Evolutionary conservation across 1,140 invertebrate species (phyloP), one percentile per base, ranked within the genome.

Genomic region (Uloborus diversus): DNA sequence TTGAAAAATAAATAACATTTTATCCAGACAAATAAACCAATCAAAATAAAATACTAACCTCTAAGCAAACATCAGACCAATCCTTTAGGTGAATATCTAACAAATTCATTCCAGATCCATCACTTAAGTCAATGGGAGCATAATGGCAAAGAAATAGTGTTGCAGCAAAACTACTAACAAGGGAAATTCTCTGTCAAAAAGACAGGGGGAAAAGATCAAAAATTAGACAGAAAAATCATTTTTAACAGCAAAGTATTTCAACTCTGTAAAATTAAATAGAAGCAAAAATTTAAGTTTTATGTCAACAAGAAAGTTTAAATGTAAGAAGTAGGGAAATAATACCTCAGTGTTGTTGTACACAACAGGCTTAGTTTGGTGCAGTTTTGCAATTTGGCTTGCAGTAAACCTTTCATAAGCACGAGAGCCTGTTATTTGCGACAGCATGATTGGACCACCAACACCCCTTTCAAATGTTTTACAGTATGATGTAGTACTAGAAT

Each of bases 21-120:
- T n/a, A n/a, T n/a, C n/a, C n/a, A n/a, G n/a, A n/a, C n/a, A n/a
- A n/a, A n/a, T n/a, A n/a, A n/a, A n/a, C n/a, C n/a, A n/a, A n/a
- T n/a, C n/a, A n/a, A n/a, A 25, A n/a, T 51, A 80, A 20, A 47
- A 56, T 62, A 64, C 49, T 27, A 80, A 91, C 93, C 87, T 95
- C 89, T 4, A 97, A 85, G 84, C 94, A 92, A 25, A 89, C 84
- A 33, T 90, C 85, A 78, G 91, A 90, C 97, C 96, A 99, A 49
- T 88, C 88, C 88, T 93, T 94, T 0, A 86, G 90, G 35, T 87
- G 89, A 47, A 99, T 95, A 86, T 99, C 92, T 73, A 99, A 87
- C 17, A 99, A 88, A 88, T 99, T 99, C 96, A 98, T 99, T 32
- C 97, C 97, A 3, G 96, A 98, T 0, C 92, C 96, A 88, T 99